These are phyloP conservation scores for Temnothorax longispinosus DNA, from an alignment of 1,140 invertebrate genomes.

Conservation along the genomic window DNA sequence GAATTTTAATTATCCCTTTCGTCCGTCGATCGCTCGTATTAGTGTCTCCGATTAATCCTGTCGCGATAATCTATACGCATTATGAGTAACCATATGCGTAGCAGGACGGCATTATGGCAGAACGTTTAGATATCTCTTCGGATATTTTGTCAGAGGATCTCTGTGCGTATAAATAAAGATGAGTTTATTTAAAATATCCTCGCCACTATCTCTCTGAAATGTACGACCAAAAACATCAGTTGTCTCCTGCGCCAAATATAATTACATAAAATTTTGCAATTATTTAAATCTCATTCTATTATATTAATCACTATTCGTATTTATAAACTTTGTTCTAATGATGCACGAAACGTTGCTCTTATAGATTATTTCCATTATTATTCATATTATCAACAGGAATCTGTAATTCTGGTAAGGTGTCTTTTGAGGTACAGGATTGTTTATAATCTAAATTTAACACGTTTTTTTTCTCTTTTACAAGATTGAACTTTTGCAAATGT, in stretches of 20 bases:
- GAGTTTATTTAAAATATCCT: neutral
- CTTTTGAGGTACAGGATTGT: neutral
- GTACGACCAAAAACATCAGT: neutral
- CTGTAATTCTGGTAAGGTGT: neutral
- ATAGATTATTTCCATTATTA: neutral
- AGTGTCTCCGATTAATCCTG: slow-evolving; percentile 34
- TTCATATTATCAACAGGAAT: neutral
- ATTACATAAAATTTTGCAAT: neutral
- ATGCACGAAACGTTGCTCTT: neutral
- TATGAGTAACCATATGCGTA: slow-evolving; percentile 2
- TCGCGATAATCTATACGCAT: slow-evolving; percentile 37
- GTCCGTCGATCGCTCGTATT: slow-evolving; percentile 2
- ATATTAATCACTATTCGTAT: neutral
- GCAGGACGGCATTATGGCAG: neutral
- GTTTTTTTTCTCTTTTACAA: neutral
- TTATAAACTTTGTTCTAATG: neutral
- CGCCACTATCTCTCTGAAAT: slow-evolving; percentile 19
- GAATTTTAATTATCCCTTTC: slow-evolving; percentile 61
- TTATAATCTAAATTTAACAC: neutral
- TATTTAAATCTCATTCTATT: neutral
- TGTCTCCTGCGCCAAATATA: neutral
- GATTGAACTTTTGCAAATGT: neutral
- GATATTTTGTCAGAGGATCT: slow-evolving; percentile 15
- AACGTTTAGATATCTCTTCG: slow-evolving; percentile 14
- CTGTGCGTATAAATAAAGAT: slow-evolving; percentile 30